phyloP scores from a whole-genome alignment of 2,888 invertebrate genomes.

The Calephelis perditalis region DNA sequence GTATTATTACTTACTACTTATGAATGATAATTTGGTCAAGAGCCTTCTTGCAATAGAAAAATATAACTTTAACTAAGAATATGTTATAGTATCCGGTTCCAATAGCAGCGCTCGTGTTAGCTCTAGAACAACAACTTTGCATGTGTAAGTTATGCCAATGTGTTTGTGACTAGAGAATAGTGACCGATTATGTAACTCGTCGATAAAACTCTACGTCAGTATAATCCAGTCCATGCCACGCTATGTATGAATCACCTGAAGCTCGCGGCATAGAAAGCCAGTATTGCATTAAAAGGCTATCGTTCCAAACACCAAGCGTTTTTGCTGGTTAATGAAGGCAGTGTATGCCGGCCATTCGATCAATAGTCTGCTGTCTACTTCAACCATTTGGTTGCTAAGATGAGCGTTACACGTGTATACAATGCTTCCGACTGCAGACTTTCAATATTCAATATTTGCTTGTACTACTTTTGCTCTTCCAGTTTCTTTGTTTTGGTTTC shows the following conservation, averaged over 20 bases:
- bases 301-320: slow-evolving; percentile 20
- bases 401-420: slow-evolving; percentile 33
- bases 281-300: slow-evolving; percentile 24
- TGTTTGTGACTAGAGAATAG: slow-evolving; percentile 28
- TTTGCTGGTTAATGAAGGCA: slow-evolving; percentile 23
- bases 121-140: slow-evolving; percentile 11
- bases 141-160: slow-evolving; percentile 16
- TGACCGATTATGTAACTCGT: slow-evolving; percentile 31
- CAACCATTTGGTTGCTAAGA: slow-evolving; percentile 35
- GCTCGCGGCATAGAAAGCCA: slow-evolving; percentile 19
- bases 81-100: background rate
- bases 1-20: too few species aligned
- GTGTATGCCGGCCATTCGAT: slow-evolving; percentile 33
- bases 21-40: too few species aligned
- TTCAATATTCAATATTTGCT: slow-evolving; percentile 17
- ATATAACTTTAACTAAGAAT: background rate
- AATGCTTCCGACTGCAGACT: slow-evolving; percentile 27
- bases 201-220: slow-evolving; percentile 21
- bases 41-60: too few species aligned
- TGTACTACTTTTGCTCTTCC: too few species aligned
- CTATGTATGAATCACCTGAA: slow-evolving; percentile 15
- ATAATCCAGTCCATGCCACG: slow-evolving; percentile 22
- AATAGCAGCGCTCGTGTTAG: background rate
- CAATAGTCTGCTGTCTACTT: slow-evolving; percentile 38
- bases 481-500: too few species aligned